Conservation (phyloP, 2,113 vertebrate species). For the Corythornis vintsioides region DNA sequence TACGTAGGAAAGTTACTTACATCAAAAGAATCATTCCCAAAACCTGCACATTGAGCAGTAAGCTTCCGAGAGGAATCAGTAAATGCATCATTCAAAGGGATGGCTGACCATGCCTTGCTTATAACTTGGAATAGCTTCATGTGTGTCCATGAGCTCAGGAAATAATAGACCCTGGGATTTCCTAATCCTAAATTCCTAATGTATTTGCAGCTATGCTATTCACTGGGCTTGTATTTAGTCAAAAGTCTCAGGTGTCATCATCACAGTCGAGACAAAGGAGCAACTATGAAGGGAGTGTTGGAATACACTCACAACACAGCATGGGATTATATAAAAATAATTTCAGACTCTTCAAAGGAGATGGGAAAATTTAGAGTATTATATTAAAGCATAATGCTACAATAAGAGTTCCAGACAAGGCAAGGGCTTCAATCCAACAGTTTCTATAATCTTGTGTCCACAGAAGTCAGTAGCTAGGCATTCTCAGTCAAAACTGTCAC, state of each 20-base stretch:
- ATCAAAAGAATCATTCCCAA: not conserved
- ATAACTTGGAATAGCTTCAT: not conserved
- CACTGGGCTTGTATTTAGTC: not conserved
- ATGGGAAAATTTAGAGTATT: accelerated
- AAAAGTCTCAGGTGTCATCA: not conserved
- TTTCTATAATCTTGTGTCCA: not conserved
- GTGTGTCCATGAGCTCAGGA: not conserved
- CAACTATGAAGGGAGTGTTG: not conserved
- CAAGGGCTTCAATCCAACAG: not conserved
- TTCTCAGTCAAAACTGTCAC: not conserved
- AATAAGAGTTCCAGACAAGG: not conserved
- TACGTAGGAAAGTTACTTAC: not conserved
- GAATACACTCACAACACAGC: not conserved
- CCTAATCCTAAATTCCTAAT: not conserved
- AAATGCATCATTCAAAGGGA: not conserved
- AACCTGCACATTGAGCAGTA: not conserved
- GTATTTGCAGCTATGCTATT: not conserved
- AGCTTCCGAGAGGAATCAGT: not conserved
- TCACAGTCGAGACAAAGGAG: not conserved
- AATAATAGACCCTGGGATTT: not conserved
- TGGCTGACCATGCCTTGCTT: not conserved
- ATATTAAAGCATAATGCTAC: not conserved
- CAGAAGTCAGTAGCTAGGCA: not conserved
- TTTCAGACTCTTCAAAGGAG: not conserved
- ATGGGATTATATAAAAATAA: not conserved